These are phyloP conservation scores for Ophraella communa DNA, from an alignment of 2,888 invertebrate species.

Conservation along the genomic window DNA sequence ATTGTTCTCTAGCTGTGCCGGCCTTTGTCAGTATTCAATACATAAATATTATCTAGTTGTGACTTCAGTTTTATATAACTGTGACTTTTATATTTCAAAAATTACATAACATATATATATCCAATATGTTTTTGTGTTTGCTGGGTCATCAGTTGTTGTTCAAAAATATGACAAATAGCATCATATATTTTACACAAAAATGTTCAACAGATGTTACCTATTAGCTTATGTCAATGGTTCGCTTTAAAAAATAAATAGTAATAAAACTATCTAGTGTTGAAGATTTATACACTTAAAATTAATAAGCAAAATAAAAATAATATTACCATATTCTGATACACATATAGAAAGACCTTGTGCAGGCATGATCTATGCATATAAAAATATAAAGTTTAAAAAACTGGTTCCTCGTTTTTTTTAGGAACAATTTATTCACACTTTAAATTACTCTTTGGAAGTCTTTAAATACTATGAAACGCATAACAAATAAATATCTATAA, in stretches of 20 bases:
- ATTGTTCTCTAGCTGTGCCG: too few relatives aligned
- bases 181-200: too few relatives aligned
- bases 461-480: constrained; percentile 12
- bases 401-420: background rate
- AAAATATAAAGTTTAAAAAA: background rate
- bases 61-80: too few relatives aligned
- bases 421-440: background rate
- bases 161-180: too few relatives aligned
- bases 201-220: too few relatives aligned
- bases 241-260: background rate
- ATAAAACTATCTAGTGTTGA: background rate
- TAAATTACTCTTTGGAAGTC: constrained; percentile 23
- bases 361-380: background rate
- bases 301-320: background rate
- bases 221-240: too few relatives aligned
- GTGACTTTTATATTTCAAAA: too few relatives aligned
- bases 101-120: too few relatives aligned
- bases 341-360: background rate
- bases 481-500: constrained; percentile 1
- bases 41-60: too few relatives aligned
- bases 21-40: too few relatives aligned
- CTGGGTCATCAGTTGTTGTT: too few relatives aligned
- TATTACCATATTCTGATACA: background rate
- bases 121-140: too few relatives aligned
- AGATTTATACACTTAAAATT: background rate